Evolutionary conservation across 2,113 vertebrate species (phyloP).

Genomic region (Aptenodytes forsteri): DNA sequence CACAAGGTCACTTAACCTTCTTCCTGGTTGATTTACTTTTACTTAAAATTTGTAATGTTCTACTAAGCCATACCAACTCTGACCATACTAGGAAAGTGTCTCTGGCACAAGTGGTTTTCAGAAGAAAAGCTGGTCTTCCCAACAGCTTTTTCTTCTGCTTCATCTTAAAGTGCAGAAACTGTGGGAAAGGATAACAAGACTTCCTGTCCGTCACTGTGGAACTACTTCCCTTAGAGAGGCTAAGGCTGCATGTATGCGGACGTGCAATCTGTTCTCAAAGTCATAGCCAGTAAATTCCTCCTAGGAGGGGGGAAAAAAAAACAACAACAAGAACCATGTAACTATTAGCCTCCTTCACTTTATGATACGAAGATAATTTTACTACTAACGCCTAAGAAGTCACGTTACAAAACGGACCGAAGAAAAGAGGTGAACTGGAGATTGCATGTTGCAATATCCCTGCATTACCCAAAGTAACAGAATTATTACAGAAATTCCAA

Average conservation of each 20-base stretch:
- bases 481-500: not conserved
- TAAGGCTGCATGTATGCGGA: slow-evolving; percentile 94
- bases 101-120: slow-evolving; percentile 72
- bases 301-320: slow-evolving; percentile 48
- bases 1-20: slow-evolving; percentile 76
- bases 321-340: not conserved
- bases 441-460: not conserved
- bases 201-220: slow-evolving; percentile 83
- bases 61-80: slow-evolving; percentile 34
- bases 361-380: not conserved
- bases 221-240: slow-evolving; percentile 93
- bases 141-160: slow-evolving; percentile 67
- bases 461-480: not conserved
- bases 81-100: slow-evolving; percentile 47
- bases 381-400: not conserved
- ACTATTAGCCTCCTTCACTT: not conserved
- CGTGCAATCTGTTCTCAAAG: slow-evolving; percentile 97
- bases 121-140: slow-evolving; percentile 68
- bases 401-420: not conserved
- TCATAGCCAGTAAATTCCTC: slow-evolving; percentile 95
- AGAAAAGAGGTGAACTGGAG: not conserved
- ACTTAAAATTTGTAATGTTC: slow-evolving; percentile 1
- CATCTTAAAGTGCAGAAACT: slow-evolving; percentile 73
- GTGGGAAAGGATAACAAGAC: slow-evolving; percentile 20
- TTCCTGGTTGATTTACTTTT: slow-evolving; percentile 22